Base-by-base conservation (phyloP, 2,888 invertebrate species). In the Hirtodrosophila trivittata region DNA sequence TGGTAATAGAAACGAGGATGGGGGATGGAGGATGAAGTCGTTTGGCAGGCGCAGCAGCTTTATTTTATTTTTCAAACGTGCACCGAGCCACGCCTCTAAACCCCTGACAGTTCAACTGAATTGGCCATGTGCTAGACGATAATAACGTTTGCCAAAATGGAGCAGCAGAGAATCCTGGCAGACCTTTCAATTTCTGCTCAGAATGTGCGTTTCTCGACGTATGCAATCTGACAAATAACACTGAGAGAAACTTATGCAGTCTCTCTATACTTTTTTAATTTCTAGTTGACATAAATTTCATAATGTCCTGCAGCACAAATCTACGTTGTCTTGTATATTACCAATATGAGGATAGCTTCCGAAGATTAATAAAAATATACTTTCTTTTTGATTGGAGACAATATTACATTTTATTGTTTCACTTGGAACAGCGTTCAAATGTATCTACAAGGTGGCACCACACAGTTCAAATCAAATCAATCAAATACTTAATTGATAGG, bases 21-120 rank as follows among this genome's bases (percentile, higher is more conserved):
- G 32, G 38, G 12, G 39, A 8, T n/a, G 14, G n/a, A 9, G 26
- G 10, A 5, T 2, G 26, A 30, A 25, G 41, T 56, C 32, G 60
- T 25, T 50, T 60, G 83, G 72, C 75, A 67, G 83, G 80, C 78
- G 65, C 66, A 72, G 78, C 83, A 85, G 78, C 75, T 82, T 86
- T 69, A 67, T 67, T 80, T 86, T 86, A 86, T 80, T 86, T 83
- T 83, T 75, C 67, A 67, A 72, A 82, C 86, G 83, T 82, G 78
- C 57, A 39, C 41, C 49, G 42, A 45, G 37, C 45, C 84, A 58
- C 68, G 72, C 64, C 72, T 46, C 35, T 26, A 39, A 63, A 56
- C 58, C 58, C 54, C 49, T 49, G 10, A 18, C 25, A 33, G 39
- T 21, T 49, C 9, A 46, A 33, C 26, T 26, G 42, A 28, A 39